Percentiles rank a stretch among this genome's conserved stretches.
phyloP scores from a whole-genome alignment of 2,113 vertebrate species.

The Eudyptes chrysolophus region DNA sequence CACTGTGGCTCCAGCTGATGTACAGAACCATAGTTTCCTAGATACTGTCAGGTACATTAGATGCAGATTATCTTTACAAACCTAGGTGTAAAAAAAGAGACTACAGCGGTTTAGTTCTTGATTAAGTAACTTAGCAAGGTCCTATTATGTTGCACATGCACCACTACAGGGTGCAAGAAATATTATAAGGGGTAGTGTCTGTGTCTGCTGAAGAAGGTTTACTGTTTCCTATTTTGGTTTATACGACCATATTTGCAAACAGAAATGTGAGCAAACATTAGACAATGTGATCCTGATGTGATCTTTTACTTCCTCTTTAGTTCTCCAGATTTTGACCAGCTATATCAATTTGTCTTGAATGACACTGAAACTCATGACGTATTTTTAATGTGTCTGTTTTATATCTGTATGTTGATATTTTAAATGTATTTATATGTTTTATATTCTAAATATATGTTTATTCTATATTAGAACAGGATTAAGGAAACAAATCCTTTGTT shows the following conservation, averaged over 20 bases:
- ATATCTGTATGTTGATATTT: neutral
- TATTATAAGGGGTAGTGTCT: neutral
- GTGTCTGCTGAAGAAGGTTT: neutral
- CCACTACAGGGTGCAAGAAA: neutral
- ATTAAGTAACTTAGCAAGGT: neutral
- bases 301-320: neutral
- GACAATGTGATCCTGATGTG: neutral
- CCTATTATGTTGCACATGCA: neutral
- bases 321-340: neutral
- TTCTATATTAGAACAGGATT: neutral
- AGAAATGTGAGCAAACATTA: neutral
- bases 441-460: neutral
- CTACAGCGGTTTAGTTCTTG: neutral
- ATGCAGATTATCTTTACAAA: neutral
- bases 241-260: neutral
- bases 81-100: neutral
- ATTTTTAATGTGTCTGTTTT: neutral
- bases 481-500: neutral
- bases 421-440: neutral
- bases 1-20: neutral
- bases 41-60: neutral
- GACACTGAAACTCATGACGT: neutral
- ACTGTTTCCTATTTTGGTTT: neutral
- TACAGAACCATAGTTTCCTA: neutral
- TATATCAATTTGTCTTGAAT: neutral